Conservation (phyloP, 2,888 invertebrate species). For the Drosophila mulleri region DNA sequence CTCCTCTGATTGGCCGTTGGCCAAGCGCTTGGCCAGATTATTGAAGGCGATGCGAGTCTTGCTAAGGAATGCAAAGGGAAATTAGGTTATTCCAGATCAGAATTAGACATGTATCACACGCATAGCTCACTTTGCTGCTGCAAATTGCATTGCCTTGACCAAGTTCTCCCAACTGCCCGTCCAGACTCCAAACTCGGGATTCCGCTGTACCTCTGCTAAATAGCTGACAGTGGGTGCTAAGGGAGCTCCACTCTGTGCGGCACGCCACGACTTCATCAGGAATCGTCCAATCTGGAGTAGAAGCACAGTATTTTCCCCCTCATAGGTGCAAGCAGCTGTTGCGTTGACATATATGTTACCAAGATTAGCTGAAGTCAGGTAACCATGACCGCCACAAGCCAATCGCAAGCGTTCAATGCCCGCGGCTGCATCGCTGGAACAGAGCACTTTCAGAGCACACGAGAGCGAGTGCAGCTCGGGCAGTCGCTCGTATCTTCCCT, state of each 20-base stretch:
- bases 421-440: constrained; percentile 89
- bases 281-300: constrained; percentile 94
- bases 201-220: constrained; percentile 83
- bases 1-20: constrained; percentile 88
- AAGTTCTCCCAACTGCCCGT: constrained; percentile 82
- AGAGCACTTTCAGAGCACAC: constrained; percentile 95
- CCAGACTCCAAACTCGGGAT: constrained; percentile 73
- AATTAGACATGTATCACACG: rapidly evolving
- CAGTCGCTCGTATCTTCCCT: constrained; percentile 91
- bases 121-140: constrained; percentile 85
- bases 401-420: constrained; percentile 93
- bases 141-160: constrained; percentile 85
- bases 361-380: constrained; percentile 93
- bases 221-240: constrained; percentile 90
- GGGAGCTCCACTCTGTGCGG: constrained; percentile 86
- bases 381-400: constrained; percentile 98
- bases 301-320: constrained; percentile 98
- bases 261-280: constrained; percentile 91
- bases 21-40: constrained; percentile 89
- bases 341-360: constrained; percentile 92
- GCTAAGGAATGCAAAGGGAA: constrained; percentile 83
- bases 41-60: constrained; percentile 90
- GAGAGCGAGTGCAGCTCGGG: constrained; percentile 95
- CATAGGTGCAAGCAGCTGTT: constrained; percentile 95
- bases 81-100: neutral